Evolutionary conservation across 1,140 invertebrate genomes (phyloP).

Genomic region (Brachionus rotundiformis): DNA sequence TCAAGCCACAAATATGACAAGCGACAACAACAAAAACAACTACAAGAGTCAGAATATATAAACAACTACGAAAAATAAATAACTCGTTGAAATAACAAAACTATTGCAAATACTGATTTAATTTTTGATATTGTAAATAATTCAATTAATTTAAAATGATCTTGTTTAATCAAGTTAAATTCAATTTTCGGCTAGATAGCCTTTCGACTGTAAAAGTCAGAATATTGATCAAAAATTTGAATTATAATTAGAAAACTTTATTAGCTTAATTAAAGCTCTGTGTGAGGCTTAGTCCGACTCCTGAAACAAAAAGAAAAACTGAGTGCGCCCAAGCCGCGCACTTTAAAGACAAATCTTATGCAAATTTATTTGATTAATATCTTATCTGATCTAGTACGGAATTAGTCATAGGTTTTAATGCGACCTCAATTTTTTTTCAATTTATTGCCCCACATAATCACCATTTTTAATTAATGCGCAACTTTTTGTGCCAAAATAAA

Average conservation of each 20-base stretch:
- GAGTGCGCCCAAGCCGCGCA: neutral
- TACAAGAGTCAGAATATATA: neutral
- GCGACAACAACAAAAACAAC: constrained; percentile 3
- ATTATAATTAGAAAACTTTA: constrained; percentile 15
- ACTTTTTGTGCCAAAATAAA: neutral
- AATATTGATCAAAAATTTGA: constrained; percentile 21
- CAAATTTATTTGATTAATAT: constrained; percentile 12
- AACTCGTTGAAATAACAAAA: neutral
- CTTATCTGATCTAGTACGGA: neutral
- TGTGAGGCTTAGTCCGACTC: neutral
- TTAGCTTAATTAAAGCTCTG: neutral
- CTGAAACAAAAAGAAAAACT: neutral
- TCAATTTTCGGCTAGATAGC: constrained; percentile 7
- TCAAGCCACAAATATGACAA: constrained; percentile 1
- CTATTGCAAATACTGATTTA: constrained; percentile 7
- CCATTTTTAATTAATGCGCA: neutral
- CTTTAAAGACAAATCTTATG: neutral
- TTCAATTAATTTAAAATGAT: constrained; percentile 29
- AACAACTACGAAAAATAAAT: constrained; percentile 7
- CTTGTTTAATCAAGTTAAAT: constrained; percentile 39
- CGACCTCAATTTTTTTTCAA: neutral
- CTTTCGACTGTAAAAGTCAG: constrained; percentile 17
- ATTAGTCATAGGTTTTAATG: constrained; percentile 7
- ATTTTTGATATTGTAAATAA: constrained; percentile 43
- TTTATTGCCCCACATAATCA: neutral